These are phyloP conservation scores for Choristoneura fumiferana DNA, from an alignment of 1,140 invertebrate species.

Conservation along the genomic window DNA sequence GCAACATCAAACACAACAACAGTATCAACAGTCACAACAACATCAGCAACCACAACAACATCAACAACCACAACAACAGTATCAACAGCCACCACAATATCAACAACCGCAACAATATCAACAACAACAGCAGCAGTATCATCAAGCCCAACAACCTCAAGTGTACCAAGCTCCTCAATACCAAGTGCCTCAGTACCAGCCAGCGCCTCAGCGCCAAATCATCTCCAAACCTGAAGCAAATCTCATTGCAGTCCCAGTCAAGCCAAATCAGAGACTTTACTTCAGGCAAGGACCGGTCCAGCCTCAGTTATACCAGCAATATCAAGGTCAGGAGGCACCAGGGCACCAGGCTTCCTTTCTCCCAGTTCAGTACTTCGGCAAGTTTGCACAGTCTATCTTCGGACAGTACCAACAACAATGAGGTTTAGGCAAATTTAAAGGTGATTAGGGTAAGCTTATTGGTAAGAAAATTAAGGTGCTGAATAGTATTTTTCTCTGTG, in stretches of 20 bases:
- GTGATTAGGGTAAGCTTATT: constrained; percentile 4
- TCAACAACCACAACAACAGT: constrained; percentile 22
- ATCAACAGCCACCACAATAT: constrained; percentile 22
- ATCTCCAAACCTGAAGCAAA: constrained; percentile 1
- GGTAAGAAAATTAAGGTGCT: constrained; percentile 7
- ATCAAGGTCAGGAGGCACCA: neutral
- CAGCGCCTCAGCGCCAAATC: constrained; percentile 2
- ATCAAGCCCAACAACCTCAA: constrained; percentile 17
- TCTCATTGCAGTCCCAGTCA: neutral
- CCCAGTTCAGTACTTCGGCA: constrained; percentile 62
- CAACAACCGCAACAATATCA: constrained; percentile 20
- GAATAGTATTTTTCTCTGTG: constrained; percentile 21
- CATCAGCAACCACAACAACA: constrained; percentile 2
- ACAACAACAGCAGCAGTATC: constrained; percentile 18
- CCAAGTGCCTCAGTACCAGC: neutral
- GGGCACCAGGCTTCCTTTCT: constrained; percentile 36
- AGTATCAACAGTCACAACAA: constrained; percentile 6
- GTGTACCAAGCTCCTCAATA: constrained; percentile 17
- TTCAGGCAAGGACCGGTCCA: constrained; percentile 7
- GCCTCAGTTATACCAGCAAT: constrained; percentile 10
- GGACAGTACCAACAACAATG: constrained; percentile 34
- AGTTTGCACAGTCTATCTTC: constrained; percentile 55
- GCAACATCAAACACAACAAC: constrained; percentile 24
- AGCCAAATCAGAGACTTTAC: neutral
- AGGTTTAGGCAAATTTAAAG: neutral